Percentiles rank a stretch among this genome's conserved stretches.
Conservation (phyloP, 2,113 vertebrate species). For the Calyptommatus sinebrachiatus region DNA sequence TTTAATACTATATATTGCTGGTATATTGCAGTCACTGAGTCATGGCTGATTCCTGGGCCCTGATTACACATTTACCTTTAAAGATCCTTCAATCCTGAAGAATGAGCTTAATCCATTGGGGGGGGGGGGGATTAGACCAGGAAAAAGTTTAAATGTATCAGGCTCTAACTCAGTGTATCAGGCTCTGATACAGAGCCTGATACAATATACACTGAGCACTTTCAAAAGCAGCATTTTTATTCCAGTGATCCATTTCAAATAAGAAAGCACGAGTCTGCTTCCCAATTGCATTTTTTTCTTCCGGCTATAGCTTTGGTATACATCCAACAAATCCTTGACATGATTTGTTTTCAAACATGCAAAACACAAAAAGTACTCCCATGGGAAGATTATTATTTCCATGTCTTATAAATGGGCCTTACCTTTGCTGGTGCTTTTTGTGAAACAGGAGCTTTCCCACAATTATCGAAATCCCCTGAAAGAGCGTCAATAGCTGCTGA, state of each 20-base stretch:
- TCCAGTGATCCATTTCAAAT: neutral
- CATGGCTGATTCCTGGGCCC: too few species aligned
- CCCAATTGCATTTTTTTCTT: neutral
- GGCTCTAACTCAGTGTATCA: too few species aligned
- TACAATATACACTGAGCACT: neutral
- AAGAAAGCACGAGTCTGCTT: neutral
- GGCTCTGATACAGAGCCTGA: too few species aligned
- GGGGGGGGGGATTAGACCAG: too few species aligned
- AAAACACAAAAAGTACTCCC: too few species aligned
- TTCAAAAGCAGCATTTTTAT: neutral
- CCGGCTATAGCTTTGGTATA: neutral
- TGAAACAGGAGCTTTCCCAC: constrained; percentile 43
- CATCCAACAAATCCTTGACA: neutral
- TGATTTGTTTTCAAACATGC: neutral
- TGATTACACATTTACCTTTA: too few species aligned
- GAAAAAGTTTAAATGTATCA: too few species aligned
- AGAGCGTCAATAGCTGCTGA: constrained; percentile 65
- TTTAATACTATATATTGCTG: neutral
- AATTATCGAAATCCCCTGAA: constrained; percentile 64
- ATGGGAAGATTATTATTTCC: neutral
- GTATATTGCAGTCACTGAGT: too few species aligned
- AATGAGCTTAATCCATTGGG: too few species aligned
- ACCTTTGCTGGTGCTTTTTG: constrained; percentile 64
- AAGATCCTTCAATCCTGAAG: too few species aligned
- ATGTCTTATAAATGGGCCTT: constrained; percentile 29